A percentile compares a stretch with the other conserved stretches of the same genome.
Conservation (phyloP, 2,797 vertebrate genomes). For the Sternotherus odoratus region DNA sequence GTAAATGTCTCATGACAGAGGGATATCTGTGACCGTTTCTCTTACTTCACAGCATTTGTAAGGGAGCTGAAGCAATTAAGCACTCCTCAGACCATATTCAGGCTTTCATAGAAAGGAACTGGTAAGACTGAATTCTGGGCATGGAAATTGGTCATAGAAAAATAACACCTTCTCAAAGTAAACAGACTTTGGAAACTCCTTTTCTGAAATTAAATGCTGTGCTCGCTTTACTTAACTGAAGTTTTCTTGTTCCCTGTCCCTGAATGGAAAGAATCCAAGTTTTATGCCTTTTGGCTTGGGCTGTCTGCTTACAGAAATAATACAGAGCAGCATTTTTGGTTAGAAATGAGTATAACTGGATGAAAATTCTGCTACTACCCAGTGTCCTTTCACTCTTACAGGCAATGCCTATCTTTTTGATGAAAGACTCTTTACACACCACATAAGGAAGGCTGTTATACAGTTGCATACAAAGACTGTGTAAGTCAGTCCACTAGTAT, state of each 20-base stretch:
- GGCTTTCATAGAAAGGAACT: not conserved
- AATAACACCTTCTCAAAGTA: constrained; percentile 36
- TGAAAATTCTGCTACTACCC: constrained; percentile 19
- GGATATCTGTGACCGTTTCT: not conserved
- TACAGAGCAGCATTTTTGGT: constrained; percentile 2
- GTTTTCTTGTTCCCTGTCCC: not conserved
- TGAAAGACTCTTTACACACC: constrained; percentile 64
- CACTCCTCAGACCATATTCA: not conserved
- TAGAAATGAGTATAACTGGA: not conserved
- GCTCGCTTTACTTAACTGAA: not conserved
- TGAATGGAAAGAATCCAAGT: not conserved
- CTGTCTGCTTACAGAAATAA: not conserved
- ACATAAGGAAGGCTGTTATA: constrained; percentile 34
- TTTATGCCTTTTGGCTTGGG: not conserved
- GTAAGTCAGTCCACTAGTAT: not conserved
- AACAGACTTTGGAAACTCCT: constrained; percentile 36
- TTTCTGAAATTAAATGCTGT: not conserved
- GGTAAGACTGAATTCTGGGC: constrained; percentile 9
- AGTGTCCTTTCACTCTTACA: not conserved
- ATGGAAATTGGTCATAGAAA: not conserved
- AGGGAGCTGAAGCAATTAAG: not conserved
- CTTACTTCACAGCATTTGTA: not conserved
- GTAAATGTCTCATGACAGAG: not conserved
- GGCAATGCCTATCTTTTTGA: not conserved
- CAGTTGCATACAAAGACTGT: constrained; percentile 60